These are phyloP conservation scores for Otolemur crassicaudatus DNA, from an alignment of 2,797 vertebrate genomes.

Conservation along the genomic window DNA sequence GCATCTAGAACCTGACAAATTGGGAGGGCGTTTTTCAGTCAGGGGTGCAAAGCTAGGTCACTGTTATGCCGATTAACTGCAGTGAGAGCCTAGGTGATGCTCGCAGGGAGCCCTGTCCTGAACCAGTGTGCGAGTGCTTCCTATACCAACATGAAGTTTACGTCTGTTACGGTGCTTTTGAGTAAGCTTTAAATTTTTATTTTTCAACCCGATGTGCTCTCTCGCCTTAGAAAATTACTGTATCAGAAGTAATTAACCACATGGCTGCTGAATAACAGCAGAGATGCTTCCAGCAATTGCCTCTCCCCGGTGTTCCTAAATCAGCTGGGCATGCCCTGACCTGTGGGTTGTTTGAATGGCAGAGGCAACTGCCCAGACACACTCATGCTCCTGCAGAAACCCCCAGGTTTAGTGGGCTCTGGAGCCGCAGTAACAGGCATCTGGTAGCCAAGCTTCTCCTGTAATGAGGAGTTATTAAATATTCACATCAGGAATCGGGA, in stretches of 20 bases:
- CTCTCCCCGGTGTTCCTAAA: neutral
- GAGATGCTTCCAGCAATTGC: conserved; percentile 46
- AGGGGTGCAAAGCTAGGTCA: conserved; percentile 22
- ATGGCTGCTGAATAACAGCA: conserved; percentile 47
- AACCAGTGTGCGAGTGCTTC: neutral
- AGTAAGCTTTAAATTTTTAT: conserved; percentile 57
- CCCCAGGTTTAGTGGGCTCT: conserved; percentile 64
- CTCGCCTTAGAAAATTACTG: conserved; percentile 52
- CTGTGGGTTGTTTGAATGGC: neutral
- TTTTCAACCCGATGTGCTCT: conserved; percentile 60
- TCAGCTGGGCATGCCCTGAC: conserved; percentile 22
- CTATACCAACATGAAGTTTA: conserved; percentile 40
- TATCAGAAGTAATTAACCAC: conserved; percentile 15
- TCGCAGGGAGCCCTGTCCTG: neutral
- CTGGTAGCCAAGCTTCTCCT: conserved; percentile 73
- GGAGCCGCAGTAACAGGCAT: conserved; percentile 48
- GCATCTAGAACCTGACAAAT: conserved; percentile 10
- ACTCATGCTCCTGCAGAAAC: neutral
- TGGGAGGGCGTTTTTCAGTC: neutral
- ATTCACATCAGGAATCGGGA: conserved; percentile 72
- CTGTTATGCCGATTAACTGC: neutral
- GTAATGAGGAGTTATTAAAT: conserved; percentile 79
- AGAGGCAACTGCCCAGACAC: conserved; percentile 36
- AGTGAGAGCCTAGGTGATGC: neutral
- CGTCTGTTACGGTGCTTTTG: neutral